phyloP scores from a whole-genome alignment of 2,888 invertebrate species.

The Luffia ferchaultella region DNA sequence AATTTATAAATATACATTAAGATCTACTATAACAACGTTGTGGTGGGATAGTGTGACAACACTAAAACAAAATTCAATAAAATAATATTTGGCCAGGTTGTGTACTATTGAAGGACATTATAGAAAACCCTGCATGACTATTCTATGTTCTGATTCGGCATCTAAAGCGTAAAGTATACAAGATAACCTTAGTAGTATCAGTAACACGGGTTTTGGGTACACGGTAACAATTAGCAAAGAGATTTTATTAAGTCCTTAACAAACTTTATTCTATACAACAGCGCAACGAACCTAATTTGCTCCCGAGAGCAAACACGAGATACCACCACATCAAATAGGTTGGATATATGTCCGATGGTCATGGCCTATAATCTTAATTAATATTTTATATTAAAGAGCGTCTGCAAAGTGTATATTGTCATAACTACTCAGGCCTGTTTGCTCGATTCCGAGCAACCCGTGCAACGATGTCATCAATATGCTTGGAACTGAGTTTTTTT shows the following conservation, averaged over 20 bases:
- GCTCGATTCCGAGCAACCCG: conserved; percentile 22
- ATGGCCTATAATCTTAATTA: conserved; percentile 33
- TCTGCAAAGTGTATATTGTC: conserved; percentile 56
- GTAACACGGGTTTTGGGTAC: background rate
- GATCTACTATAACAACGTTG: conserved; percentile 26
- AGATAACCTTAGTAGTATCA: background rate
- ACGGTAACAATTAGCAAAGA: background rate
- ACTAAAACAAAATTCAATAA: background rate
- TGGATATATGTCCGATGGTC: background rate
- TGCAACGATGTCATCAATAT: conserved; percentile 10
- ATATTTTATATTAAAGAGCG: conserved; percentile 38
- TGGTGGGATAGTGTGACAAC: conserved; percentile 1
- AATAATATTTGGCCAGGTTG: background rate
- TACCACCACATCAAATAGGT: background rate
- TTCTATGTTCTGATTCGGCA: background rate
- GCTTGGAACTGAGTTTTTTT: background rate
- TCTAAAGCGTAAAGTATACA: background rate
- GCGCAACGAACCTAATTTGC: conserved; percentile 27
- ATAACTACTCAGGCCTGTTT: conserved; percentile 47
- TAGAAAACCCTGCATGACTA: background rate
- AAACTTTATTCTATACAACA: conserved; percentile 36
- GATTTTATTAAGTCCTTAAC: conserved; percentile 20
- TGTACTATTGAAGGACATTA: background rate
- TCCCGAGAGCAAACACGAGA: background rate
- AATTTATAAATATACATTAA: conserved; percentile 32